Evolutionary conservation across 2,888 invertebrate species (phyloP), one percentile per base, ranked within the genome.

Genomic region (Lochmaea capreae): DNA sequence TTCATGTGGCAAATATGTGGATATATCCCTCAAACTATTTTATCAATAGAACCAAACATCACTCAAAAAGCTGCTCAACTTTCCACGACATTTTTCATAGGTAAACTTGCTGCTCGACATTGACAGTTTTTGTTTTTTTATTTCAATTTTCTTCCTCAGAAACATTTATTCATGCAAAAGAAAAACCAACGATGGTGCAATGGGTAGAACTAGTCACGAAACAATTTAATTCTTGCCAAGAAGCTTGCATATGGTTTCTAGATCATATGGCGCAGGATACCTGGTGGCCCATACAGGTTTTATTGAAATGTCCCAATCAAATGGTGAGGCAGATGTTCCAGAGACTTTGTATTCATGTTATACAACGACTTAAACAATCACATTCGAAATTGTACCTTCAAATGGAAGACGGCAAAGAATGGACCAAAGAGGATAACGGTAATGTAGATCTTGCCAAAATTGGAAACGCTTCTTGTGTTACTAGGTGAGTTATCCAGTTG

Each of bases 271-370:
- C 97, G 0, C 91, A 93, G 75, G 95, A 97, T 85, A 96, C 96
- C 62, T 97, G 97, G 95, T 98, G 97, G 97, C 97, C 97, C 5
- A 94, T 97, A 84, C 95, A 96, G 89, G 91, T 91, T 78, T 90
- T 98, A 85, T 94, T 98, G 85, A 97, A 97, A 87, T 98, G 98
- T 87, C 97, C 97, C 46, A 97, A 97, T 89, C 97, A 97, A 88
- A 97, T 97, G 93, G 97, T 97, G 74, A 91, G 97, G 79, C 97
- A 97, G 89, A 97, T 98, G 96, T 97, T 97, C 89, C 97, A 97
- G 88, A 91, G 97, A 83, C 91, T 98, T 82, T 95, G 97, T 84
- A 95, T 97, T 87, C 97, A 97, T 87, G 97, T 97, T 77, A 96
- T 98, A 87, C 95, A 95, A 87, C 92, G 96, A 85, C 89, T 97